These are phyloP conservation scores for Harmothoe impar DNA, from an alignment of 2,888 invertebrate genomes.

Conservation along the genomic window DNA sequence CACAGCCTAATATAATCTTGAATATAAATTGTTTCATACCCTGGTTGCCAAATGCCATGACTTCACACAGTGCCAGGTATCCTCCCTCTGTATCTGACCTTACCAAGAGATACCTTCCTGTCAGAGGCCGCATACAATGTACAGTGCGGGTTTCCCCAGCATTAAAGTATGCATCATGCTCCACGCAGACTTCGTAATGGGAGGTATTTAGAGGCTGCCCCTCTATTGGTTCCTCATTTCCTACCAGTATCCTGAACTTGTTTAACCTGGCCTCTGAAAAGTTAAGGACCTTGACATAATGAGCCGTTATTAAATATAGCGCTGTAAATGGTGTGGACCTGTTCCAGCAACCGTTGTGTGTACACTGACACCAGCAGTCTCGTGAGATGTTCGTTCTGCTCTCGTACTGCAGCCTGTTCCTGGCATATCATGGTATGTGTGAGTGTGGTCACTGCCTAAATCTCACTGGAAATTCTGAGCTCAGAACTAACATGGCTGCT, in stretches of 20 bases:
- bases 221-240: not conserved
- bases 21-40: not conserved
- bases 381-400: too few relatives aligned
- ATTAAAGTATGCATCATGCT: not conserved
- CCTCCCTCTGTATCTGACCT: not conserved
- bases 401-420: too few relatives aligned
- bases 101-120: not conserved
- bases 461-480: too few relatives aligned
- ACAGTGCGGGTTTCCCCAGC: conserved; percentile 18
- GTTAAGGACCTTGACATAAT: too few relatives aligned
- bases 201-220: not conserved
- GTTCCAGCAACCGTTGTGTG: too few relatives aligned
- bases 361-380: too few relatives aligned
- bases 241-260: not conserved
- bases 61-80: conserved; percentile 39
- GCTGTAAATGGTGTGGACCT: too few relatives aligned
- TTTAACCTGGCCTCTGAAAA: not conserved
- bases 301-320: too few relatives aligned
- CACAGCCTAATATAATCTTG: too few relatives aligned
- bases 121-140: not conserved
- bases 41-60: conserved; percentile 33
- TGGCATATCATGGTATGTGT: too few relatives aligned
- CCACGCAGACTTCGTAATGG: not conserved
- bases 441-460: too few relatives aligned
- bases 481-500: too few relatives aligned